Evolutionary conservation across 2,888 invertebrate species (phyloP).

Genomic region (Anagyrus pseudococci): DNA sequence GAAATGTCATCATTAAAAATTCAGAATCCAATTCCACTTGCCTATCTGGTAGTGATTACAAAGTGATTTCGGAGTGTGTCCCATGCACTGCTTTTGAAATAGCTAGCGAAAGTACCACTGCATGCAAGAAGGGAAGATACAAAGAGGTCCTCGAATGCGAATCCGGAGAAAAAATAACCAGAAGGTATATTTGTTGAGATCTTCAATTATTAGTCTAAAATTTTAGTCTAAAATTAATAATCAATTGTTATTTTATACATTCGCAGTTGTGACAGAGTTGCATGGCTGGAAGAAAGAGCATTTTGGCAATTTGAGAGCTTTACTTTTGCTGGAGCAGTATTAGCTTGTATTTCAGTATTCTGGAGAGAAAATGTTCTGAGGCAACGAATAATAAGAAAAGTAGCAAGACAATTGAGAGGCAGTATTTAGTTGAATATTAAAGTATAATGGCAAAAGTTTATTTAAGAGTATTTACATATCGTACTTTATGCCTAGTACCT

Average conservation of each 20-base stretch:
- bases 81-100: slow-evolving; percentile 89
- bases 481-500: slow-evolving; percentile 58
- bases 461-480: slow-evolving; percentile 50
- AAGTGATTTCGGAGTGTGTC: slow-evolving; percentile 79
- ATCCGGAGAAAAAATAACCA: slow-evolving; percentile 80
- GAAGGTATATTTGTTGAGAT: no score
- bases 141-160: slow-evolving; percentile 84
- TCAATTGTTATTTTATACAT: slow-evolving; percentile 27
- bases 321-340: slow-evolving; percentile 71
- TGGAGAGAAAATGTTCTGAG: slow-evolving; percentile 57
- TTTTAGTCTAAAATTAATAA: slow-evolving; percentile 9
- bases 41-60: slow-evolving; percentile 75
- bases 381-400: slow-evolving; percentile 56
- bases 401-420: slow-evolving; percentile 55
- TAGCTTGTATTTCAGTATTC: slow-evolving; percentile 63
- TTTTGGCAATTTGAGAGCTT: slow-evolving; percentile 84
- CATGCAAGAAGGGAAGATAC: slow-evolving; percentile 82
- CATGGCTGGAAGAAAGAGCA: slow-evolving; percentile 81
- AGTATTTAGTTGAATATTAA: slow-evolving; percentile 43
- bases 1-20: slow-evolving; percentile 68
- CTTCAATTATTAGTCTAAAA: slow-evolving; percentile 5
- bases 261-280: slow-evolving; percentile 84
- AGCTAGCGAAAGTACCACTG: slow-evolving; percentile 79
- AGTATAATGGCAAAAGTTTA: slow-evolving; percentile 52
- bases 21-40: slow-evolving; percentile 82